Percentiles rank a stretch among this genome's conserved stretches.
phyloP scores from a whole-genome alignment of 2,888 invertebrate species.

The Mesorhabditis spiculigera region DNA sequence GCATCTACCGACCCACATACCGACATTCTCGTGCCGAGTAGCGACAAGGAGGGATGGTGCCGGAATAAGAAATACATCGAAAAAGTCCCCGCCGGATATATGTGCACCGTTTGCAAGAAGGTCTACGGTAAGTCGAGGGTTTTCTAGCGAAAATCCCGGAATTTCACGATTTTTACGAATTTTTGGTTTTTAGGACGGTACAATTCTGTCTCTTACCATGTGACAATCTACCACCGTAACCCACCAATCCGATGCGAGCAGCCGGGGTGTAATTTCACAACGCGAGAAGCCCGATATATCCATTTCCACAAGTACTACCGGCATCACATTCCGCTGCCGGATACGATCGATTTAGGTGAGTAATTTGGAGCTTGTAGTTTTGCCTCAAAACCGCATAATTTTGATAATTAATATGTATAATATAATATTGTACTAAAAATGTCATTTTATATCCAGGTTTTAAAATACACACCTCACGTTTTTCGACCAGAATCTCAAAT shows the following conservation, averaged over 20 bases:
- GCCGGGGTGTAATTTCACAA: conserved; percentile 56
- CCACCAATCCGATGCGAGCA: conserved; percentile 58
- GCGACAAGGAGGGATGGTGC: conserved; percentile 58
- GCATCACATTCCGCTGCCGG: conserved; percentile 53
- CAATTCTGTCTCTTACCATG: conserved; percentile 58
- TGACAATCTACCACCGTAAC: conserved; percentile 59
- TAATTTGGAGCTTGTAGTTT: neutral
- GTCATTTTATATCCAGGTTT: too few species aligned
- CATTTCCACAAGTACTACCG: conserved; percentile 59
- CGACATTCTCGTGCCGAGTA: conserved; percentile 52
- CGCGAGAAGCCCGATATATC: conserved; percentile 54
- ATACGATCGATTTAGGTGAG: conserved; percentile 54
- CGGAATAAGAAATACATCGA: conserved; percentile 58
- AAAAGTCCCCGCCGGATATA: conserved; percentile 46
- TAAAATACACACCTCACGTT: too few species aligned
- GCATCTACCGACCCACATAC: neutral
- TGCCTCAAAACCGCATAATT: neutral
- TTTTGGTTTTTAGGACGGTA: conserved; percentile 29
- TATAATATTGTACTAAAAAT: too few species aligned
- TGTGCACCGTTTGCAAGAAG: conserved; percentile 57
- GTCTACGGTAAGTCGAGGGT: conserved; percentile 39
- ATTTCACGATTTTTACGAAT: too few species aligned
- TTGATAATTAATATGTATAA: too few species aligned
- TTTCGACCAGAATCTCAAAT: too few species aligned
- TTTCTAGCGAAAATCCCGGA: too few species aligned